Evolutionary conservation across 2,113 vertebrate genomes (phyloP), one percentile per base, ranked within the genome.

Genomic region (Myxocyprinus asiaticus): DNA sequence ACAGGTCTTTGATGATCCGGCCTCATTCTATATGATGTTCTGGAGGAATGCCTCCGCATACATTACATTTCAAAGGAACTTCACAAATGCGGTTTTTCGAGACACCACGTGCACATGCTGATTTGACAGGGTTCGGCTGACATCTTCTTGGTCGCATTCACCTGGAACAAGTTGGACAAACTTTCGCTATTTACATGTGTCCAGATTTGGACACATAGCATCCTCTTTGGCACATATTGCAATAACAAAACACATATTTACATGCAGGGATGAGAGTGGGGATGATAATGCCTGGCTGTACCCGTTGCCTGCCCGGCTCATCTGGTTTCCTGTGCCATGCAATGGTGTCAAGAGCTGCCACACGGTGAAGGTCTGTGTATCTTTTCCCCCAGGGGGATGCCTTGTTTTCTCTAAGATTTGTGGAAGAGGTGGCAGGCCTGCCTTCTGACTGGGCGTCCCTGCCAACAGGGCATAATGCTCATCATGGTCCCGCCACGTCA

Each of bases 301-400:
- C 79, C 78, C 78, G 11, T 65, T 51, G 78, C 53, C 67, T 58
- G 75, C 14, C 62, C 62, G 45, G 68, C 81, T 65, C 44, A 44
- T 67, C 75, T 78, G 78, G 81, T 76, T 59, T 42, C n/a, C 81
- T 75, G 59, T 78, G 81, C 78, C 81, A 75, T 22, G 67, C 75
- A 17, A 63, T 65, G 43, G 83, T 87, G 86, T 85, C 84, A 87
- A 67, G 78, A 86, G 77, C 85, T 84, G 82, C 82, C 81, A 83
- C 51, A 42, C 77, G 44, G 48, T 70, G 78, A 75, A 67, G 63
- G 78, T 71, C 78, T 42, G 61, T 76, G 70, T 66, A 79, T 85
- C 81, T 85, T 80, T 85, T 76, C 77, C 82, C 86, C 84, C 73
- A 62, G 77, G 84, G 86, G 84, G 83, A 87, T 75, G 85, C 84